These are phyloP conservation scores for Aphodius sticticus DNA, from an alignment of 2,888 invertebrate genomes.

Conservation along the genomic window DNA sequence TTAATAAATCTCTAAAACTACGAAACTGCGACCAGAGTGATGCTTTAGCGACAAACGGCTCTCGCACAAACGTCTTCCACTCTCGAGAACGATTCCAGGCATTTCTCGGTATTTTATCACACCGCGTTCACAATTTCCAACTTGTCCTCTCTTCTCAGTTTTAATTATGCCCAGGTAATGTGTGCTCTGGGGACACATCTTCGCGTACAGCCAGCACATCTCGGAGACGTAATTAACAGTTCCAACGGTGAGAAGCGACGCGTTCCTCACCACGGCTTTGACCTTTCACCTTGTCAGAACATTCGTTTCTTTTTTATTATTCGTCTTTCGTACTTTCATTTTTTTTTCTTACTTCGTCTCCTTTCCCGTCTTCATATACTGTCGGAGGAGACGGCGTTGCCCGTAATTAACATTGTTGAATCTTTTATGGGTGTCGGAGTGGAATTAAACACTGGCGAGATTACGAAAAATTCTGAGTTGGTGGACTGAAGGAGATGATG, in stretches of 20 bases:
- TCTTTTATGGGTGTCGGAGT: not conserved
- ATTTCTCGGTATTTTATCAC: not conserved
- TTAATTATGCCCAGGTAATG: not conserved
- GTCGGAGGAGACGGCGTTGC: not conserved
- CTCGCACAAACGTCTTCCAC: not conserved
- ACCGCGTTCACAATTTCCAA: not conserved
- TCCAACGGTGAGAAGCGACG: not conserved
- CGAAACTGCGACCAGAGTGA: not conserved
- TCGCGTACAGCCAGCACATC: not conserved
- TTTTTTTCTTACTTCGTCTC: not conserved
- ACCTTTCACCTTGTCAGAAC: conserved; percentile 40
- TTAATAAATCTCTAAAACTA: not conserved
- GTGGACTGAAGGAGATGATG: not conserved
- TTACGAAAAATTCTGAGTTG: not conserved
- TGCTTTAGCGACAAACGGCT: not conserved
- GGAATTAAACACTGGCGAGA: not conserved
- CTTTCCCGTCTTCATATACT: not conserved
- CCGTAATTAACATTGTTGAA: not conserved
- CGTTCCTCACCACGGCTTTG: conserved; percentile 36
- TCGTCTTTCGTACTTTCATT: not conserved
- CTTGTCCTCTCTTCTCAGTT: not conserved
- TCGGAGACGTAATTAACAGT: not conserved
- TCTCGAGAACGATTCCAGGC: not conserved
- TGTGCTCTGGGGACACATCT: not conserved
- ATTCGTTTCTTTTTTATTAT: conserved; percentile 26